Evolutionary conservation across 2,797 vertebrate species (phyloP).

Genomic region (Leucoraja ocellata): DNA sequence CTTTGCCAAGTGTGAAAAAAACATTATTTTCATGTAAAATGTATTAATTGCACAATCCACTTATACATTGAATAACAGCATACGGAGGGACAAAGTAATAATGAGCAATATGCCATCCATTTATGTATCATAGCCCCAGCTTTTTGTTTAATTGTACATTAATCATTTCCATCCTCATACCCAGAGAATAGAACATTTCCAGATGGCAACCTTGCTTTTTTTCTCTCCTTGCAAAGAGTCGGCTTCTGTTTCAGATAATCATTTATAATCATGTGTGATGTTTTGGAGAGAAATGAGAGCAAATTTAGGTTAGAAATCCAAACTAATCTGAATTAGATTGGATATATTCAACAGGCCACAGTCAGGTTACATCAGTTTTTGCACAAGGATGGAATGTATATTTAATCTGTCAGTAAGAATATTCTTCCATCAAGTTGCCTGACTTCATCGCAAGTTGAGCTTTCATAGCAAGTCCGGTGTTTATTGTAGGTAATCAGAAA

Average conservation of each 20-base stretch:
- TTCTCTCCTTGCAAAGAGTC: not conserved
- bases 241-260: slow-evolving; percentile 28
- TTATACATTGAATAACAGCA: not conserved
- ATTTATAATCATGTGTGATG: slow-evolving; percentile 20
- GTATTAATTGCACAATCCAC: not conserved
- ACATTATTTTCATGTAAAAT: not conserved
- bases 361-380: not conserved
- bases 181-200: slow-evolving; percentile 13
- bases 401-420: not conserved
- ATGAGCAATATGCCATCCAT: not conserved
- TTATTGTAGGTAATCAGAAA: not conserved
- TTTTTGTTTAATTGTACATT: slow-evolving; percentile 2
- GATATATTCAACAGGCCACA: not conserved
- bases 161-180: not conserved
- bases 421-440: not conserved
- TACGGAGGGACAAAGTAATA: not conserved
- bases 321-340: slow-evolving; percentile 27
- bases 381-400: not conserved
- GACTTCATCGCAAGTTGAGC: not conserved
- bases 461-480: not conserved
- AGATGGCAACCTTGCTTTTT: slow-evolving; percentile 26
- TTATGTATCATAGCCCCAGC: not conserved
- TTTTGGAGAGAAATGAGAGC: slow-evolving; percentile 24
- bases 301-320: slow-evolving; percentile 35
- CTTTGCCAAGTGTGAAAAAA: not conserved